Base-by-base conservation (phyloP, 2,113 vertebrate species). In the Lichenostomus cassidix region DNA sequence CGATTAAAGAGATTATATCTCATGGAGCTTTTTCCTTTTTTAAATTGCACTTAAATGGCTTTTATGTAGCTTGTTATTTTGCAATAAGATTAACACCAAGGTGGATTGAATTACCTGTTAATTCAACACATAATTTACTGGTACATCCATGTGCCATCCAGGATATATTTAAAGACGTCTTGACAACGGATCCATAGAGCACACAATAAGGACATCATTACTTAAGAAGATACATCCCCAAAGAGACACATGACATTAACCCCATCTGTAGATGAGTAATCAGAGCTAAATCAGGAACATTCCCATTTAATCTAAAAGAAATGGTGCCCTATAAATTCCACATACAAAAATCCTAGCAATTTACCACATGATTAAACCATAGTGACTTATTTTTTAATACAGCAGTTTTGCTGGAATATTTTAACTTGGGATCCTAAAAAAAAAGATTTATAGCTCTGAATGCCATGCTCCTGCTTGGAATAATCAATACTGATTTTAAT, bases 401-500 rank as follows among this genome's bases (percentile, higher is more conserved):
- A 64, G 63, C 78, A 93, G 71, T 93, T 97, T 95, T 93, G 53
- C 52, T 93, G 83, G 76, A 84, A 67, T 90, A 83, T 92, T 97
- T 96, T 92, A 96, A 89, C 90, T 88, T 44, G 62, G 42, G 67
- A 92, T 90, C 46, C 83, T 76, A 87, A 88, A 91, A 89, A 95
- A 65, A 77, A 31, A 84, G 56, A 97, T 95, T 96, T 95, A 95
- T 75, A 78, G 87, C 69, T 63, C 47, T 65, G 79, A 91, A 96
- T 91, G 75, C 75, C 68, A 63, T 0, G 0, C 47, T 95, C 73
- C 70, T 94, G 46, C 76, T 95, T 96, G 88, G 89, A 96, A 95
- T 96, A 96, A 97, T 97, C 96, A 96, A 97, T 96, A 91, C 73
- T 96, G 83, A 95, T 97, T 97, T 96, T 92, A 95, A 96, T 96